Evolutionary conservation across 2,113 vertebrate species (phyloP).

Genomic region (Motacilla alba): DNA sequence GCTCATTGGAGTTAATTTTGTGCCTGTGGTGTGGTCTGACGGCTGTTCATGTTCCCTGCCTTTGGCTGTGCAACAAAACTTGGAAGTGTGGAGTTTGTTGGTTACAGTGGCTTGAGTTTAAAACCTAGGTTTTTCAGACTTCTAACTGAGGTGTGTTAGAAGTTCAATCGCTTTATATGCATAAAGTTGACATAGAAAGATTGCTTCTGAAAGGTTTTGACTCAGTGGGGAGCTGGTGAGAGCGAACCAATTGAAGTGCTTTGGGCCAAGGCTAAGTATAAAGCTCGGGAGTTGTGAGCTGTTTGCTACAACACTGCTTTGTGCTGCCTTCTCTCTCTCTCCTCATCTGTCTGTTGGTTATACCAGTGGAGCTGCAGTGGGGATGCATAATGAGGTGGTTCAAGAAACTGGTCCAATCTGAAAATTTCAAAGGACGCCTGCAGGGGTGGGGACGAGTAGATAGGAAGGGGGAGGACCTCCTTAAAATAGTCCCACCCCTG

Average conservation of each 20-base stretch:
- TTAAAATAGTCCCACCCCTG: not conserved
- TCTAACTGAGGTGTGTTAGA: not conserved
- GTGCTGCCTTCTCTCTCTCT: not conserved
- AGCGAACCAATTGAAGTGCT: not conserved
- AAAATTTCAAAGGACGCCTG: not conserved
- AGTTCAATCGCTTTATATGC: not conserved
- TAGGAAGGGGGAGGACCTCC: not conserved
- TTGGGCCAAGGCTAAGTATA: not conserved
- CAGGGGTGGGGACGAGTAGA: not conserved
- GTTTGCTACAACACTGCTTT: not conserved
- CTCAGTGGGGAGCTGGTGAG: not conserved
- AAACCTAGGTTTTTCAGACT: not conserved
- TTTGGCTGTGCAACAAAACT: not conserved
- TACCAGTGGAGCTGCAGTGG: not conserved
- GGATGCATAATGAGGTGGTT: not conserved
- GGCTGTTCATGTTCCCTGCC: not conserved
- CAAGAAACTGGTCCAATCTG: not conserved
- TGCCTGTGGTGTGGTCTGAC: not conserved
- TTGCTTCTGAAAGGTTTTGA: not conserved
- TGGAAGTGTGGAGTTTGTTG: not conserved
- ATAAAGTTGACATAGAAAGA: not conserved
- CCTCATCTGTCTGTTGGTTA: not conserved
- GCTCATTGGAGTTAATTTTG: not conserved
- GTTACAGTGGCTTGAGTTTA: not conserved
- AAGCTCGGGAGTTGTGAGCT: not conserved